A percentile compares a stretch with the other conserved stretches of the same genome.
phyloP scores from a whole-genome alignment of 2,113 vertebrate genomes.

The Pelecanoides urinatrix region DNA sequence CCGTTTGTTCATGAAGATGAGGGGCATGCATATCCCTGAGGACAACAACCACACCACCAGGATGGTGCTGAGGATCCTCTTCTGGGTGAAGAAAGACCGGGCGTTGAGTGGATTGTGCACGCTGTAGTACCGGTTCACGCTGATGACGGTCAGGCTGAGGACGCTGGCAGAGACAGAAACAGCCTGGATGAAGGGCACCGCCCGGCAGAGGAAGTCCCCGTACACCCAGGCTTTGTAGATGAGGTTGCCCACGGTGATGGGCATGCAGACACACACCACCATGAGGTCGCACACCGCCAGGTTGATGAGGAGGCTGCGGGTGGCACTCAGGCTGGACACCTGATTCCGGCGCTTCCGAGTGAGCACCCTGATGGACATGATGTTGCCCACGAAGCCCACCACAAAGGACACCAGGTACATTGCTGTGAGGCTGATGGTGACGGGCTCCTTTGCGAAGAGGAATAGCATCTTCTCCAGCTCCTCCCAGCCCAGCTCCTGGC shows the following conservation, averaged over 20 bases:
- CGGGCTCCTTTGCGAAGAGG: slow-evolving; percentile 82
- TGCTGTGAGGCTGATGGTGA: slow-evolving; percentile 81
- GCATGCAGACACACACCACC: slow-evolving; percentile 92
- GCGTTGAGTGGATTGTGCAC: slow-evolving; percentile 85
- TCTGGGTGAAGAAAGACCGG: slow-evolving; percentile 86
- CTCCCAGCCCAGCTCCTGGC: slow-evolving; percentile 59
- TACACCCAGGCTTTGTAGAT: slow-evolving; percentile 92
- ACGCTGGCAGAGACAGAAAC: slow-evolving; percentile 88
- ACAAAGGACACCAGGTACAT: slow-evolving; percentile 88
- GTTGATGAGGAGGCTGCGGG: slow-evolving; percentile 86
- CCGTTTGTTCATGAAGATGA: slow-evolving; percentile 85
- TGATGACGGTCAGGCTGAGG: slow-evolving; percentile 88
- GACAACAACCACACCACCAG: slow-evolving; percentile 85
- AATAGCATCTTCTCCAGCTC: slow-evolving; percentile 84
- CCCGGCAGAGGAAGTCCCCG: slow-evolving; percentile 87
- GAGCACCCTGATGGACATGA: slow-evolving; percentile 87
- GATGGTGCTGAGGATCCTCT: slow-evolving; percentile 81
- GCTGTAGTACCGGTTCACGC: slow-evolving; percentile 88
- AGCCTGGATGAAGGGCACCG: slow-evolving; percentile 88
- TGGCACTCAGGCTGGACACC: slow-evolving; percentile 82
- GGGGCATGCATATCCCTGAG: slow-evolving; percentile 84
- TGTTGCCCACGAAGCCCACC: slow-evolving; percentile 85
- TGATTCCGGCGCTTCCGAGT: slow-evolving; percentile 74
- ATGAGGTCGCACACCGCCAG: slow-evolving; percentile 89
- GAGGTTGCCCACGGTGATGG: slow-evolving; percentile 85